A percentile compares a stretch with the other conserved stretches of the same genome.
phyloP scores from a whole-genome alignment of 2,797 vertebrate genomes.

The Micrastur ruficollis region DNA sequence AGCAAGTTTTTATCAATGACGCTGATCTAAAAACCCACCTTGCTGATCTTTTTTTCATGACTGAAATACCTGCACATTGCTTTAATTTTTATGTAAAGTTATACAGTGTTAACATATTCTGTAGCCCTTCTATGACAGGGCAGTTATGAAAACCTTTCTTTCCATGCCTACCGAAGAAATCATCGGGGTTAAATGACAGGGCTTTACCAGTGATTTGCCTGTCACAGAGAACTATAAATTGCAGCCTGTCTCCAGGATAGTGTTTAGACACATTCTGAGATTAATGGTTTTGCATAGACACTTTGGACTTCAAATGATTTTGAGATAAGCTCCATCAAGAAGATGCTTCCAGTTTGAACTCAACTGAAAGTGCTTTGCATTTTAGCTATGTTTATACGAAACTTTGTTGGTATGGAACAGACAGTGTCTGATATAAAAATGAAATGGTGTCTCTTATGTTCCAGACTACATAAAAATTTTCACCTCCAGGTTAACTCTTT shows the following conservation, averaged over 20 bases:
- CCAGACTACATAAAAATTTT: not conserved
- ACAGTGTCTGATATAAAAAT: conserved; percentile 22
- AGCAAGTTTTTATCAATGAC: not conserved
- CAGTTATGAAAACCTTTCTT: conserved; percentile 59
- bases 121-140: conserved; percentile 60
- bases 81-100: conserved; percentile 68
- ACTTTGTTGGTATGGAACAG: not conserved
- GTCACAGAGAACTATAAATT: conserved; percentile 74
- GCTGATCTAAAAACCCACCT: conserved; percentile 52
- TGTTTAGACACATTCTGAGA: conserved; percentile 77
- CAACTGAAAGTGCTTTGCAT: conserved; percentile 30
- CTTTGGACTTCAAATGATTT: conserved; percentile 71
- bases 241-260: conserved; percentile 71
- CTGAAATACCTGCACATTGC: conserved; percentile 25
- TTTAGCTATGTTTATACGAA: not conserved
- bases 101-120: conserved; percentile 61
- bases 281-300: conserved; percentile 78
- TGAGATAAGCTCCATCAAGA: conserved; percentile 68
- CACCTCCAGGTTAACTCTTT: not conserved
- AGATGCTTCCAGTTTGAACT: conserved; percentile 55
- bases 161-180: conserved; percentile 66
- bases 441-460: not conserved
- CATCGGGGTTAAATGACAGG: conserved; percentile 70
- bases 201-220: conserved; percentile 70
- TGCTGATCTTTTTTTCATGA: conserved; percentile 32